Conservation (phyloP, 30 jellyfish, hydroid and myxozoan species). For the Phacellophora camtschatica region DNA sequence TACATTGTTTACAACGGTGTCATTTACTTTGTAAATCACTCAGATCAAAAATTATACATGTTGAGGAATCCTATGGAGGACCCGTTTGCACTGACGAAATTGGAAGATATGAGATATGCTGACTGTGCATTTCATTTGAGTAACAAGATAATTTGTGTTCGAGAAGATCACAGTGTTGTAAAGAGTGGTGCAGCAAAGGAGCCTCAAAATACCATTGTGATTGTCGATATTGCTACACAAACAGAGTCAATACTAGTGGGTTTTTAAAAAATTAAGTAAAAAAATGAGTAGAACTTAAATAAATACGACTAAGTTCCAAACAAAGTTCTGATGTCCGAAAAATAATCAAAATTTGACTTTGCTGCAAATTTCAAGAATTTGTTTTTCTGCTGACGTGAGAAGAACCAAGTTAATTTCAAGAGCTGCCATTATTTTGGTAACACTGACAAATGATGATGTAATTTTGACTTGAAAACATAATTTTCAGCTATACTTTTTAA, state of each 20-base stretch:
- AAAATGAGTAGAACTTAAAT: background rate
- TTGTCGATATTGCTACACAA: slow-evolving; percentile 41
- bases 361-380: too few species aligned
- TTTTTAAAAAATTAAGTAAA: background rate
- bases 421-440: too few species aligned
- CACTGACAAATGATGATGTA: too few species aligned
- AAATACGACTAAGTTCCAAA: background rate
- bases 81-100: slow-evolving; percentile 36
- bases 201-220: slow-evolving; percentile 53
- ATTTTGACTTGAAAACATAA: too few species aligned
- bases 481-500: too few species aligned
- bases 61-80: slow-evolving; percentile 21
- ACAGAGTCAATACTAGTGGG: slow-evolving; percentile 65
- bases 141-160: slow-evolving; percentile 61
- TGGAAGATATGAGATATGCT: slow-evolving; percentile 69
- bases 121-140: slow-evolving; percentile 53
- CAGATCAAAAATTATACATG: slow-evolving; percentile 58
- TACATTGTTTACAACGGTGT: slow-evolving; percentile 63
- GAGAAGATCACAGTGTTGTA: slow-evolving; percentile 83
- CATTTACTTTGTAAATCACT: slow-evolving; percentile 62
- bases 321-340: too few species aligned
- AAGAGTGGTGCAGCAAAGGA: slow-evolving; percentile 60
- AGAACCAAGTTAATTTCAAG: too few species aligned
- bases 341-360: too few species aligned
- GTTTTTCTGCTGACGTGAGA: too few species aligned